Evolutionary conservation across 2,888 invertebrate genomes (phyloP).

Genomic region (Leptinotarsa rubiginosa): DNA sequence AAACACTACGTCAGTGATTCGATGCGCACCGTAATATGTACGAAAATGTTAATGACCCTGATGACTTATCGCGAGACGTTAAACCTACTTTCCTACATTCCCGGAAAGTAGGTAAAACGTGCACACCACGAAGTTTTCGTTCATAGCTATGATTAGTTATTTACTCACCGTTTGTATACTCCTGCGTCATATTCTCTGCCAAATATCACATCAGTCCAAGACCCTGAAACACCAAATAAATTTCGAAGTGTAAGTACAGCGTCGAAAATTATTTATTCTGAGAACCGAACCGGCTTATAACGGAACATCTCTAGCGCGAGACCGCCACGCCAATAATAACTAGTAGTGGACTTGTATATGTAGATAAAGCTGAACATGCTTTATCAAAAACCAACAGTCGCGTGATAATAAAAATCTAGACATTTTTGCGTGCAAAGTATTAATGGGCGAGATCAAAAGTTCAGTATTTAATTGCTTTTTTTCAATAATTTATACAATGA

Average conservation of each 20-base stretch:
- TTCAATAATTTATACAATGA: not conserved
- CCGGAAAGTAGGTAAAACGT: constrained; percentile 8
- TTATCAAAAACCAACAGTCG: constrained; percentile 13
- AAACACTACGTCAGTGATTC: not conserved
- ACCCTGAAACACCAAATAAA: constrained; percentile 23
- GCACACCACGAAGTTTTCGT: not conserved
- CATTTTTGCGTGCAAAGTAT: constrained; percentile 1
- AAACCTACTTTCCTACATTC: constrained; percentile 4
- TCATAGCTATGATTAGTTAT: not conserved
- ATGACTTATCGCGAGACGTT: constrained; percentile 4
- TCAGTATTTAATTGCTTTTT: not conserved
- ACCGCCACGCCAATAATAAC: constrained; percentile 6
- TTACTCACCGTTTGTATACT: constrained; percentile 28
- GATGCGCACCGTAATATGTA: not conserved
- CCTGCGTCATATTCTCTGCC: constrained; percentile 24
- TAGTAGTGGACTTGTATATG: not conserved
- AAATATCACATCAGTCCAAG: constrained; percentile 27
- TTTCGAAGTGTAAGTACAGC: not conserved
- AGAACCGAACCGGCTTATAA: constrained; percentile 4
- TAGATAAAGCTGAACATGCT: constrained; percentile 6
- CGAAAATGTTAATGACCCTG: constrained; percentile 17
- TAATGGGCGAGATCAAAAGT: not conserved
- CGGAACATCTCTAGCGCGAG: constrained; percentile 10
- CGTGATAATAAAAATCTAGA: not conserved
- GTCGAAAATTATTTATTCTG: not conserved